Evolutionary conservation across 1,140 invertebrate species (phyloP).

Genomic region (Caenorhabditis inopinata): DNA sequence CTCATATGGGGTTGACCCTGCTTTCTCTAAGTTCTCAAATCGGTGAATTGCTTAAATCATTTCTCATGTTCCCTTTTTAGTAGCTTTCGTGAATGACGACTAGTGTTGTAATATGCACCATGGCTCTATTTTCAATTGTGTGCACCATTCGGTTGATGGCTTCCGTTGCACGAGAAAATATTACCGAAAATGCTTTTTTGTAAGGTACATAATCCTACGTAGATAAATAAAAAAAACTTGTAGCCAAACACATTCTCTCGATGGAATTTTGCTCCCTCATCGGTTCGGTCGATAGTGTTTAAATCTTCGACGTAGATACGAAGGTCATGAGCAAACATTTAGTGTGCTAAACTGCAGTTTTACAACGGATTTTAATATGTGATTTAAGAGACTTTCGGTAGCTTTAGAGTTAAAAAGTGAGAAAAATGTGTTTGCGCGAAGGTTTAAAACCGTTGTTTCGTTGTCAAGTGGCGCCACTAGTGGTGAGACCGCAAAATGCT

Average conservation of each 20-base stretch:
- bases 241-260: conserved; percentile 5
- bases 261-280: conserved; percentile 7
- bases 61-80: too few species aligned
- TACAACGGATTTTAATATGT: conserved; percentile 5
- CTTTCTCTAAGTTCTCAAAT: too few species aligned
- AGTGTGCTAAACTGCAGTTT: conserved; percentile 21
- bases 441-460: conserved; percentile 13
- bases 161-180: too few species aligned
- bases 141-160: too few species aligned
- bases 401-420: neutral
- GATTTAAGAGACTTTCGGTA: neutral
- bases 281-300: neutral
- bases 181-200: neutral
- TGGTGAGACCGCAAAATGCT: conserved; percentile 20
- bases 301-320: neutral
- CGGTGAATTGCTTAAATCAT: too few species aligned
- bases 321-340: conserved; percentile 1
- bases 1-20: too few species aligned
- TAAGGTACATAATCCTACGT: conserved; percentile 9
- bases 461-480: neutral
- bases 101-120: too few species aligned
- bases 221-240: conserved; percentile 15
- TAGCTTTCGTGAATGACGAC: too few species aligned
- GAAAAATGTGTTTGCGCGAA: conserved; percentile 18
- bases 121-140: too few species aligned